A percentile compares a stretch with the other conserved stretches of the same genome.
Conservation (phyloP, 2,888 invertebrate genomes). For the Aphrophora alni region DNA sequence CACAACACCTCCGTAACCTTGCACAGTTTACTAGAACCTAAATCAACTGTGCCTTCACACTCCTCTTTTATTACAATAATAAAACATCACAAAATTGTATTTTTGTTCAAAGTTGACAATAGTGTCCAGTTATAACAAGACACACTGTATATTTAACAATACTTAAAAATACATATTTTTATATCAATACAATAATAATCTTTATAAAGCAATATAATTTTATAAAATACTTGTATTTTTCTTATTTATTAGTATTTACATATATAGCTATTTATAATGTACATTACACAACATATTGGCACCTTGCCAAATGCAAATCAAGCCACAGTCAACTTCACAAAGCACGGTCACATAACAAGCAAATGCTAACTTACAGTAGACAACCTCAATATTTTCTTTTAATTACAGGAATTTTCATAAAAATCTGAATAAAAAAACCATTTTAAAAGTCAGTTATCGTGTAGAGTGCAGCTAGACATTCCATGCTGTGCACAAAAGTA, state of each 20-base stretch:
- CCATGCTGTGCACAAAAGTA: not conserved
- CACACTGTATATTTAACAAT: too few species aligned
- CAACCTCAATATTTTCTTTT: not conserved
- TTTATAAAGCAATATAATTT: not conserved
- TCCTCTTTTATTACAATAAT: too few species aligned
- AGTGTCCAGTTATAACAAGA: too few species aligned
- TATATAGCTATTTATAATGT: not conserved
- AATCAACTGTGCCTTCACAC: too few species aligned
- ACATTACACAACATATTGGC: not conserved
- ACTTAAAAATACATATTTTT: too few species aligned
- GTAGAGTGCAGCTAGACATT: not conserved
- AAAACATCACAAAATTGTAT: too few species aligned
- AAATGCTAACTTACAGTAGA: not conserved
- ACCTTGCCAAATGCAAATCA: not conserved
- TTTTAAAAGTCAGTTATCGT: not conserved
- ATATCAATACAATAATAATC: not conserved
- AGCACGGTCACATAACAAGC: not conserved
- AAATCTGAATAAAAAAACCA: not conserved
- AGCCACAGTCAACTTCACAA: not conserved
- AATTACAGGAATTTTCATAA: not conserved
- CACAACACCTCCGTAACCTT: too few species aligned
- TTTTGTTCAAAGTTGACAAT: too few species aligned
- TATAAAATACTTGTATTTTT: not conserved
- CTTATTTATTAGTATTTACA: not conserved
- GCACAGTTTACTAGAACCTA: too few species aligned